Evolutionary conservation across 2,797 vertebrate species (phyloP), one percentile per base, ranked within the genome.

Genomic region (Chlorospingus flavigularis): DNA sequence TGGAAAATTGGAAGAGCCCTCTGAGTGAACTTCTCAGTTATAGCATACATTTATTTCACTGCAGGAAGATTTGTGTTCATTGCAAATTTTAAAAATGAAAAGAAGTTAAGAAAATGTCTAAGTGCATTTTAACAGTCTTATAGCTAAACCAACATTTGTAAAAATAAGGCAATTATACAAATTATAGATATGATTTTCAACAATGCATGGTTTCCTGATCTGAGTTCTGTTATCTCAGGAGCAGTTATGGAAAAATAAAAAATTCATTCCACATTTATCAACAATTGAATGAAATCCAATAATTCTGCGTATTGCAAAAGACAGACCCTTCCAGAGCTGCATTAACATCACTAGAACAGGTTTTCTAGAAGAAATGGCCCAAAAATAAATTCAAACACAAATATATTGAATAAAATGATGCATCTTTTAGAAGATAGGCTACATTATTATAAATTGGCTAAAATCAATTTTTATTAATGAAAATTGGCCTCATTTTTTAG

Each of bases 1-100:
- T 95, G 93, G 79, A 82, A 92, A 93, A 95, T 12, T 2, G 8
- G 23, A 58, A 47, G 26, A 72, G 11, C 25, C 39, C 5, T 40
- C 45, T 28, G 45, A 47, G 10, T 58, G 13, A 48, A 61, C 24
- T 47, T 79, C 79, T 48, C 20, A n/a, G 37, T n/a, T 65, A 28
- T 1, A 86, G 10, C 3, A 35, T 23, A 61, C 0, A 0, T 9
- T 31, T 37, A 12, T 47, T 91, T 75, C 57, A 54, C 33, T 39
- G 30, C 39, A 82, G 67, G 58, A 84, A 63, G 19, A 43, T 83
- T 81, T 35, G 4, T 23, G 10, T 5, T 60, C 42, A 43, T 7
- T 43, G 21, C 17, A 79, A 54, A 48, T 77, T 53, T 86, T 70
- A 13, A 76, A 84, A 88, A 60, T 33, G 2, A 68, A 63, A 75